These are phyloP conservation scores for Dicaeum eximium DNA, from an alignment of 2,113 vertebrate genomes.

Conservation along the genomic window DNA sequence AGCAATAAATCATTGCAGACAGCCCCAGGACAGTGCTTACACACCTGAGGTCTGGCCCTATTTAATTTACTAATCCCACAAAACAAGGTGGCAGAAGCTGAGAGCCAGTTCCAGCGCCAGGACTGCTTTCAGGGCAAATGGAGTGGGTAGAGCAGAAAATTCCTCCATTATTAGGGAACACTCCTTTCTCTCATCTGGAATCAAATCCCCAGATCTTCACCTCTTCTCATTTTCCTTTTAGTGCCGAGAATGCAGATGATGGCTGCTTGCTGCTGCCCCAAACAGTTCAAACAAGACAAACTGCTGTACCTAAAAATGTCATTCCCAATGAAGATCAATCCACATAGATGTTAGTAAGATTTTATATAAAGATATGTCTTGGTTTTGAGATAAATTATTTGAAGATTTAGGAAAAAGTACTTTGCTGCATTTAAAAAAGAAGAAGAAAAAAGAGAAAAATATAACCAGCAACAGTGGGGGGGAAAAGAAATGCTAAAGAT, in stretches of 20 bases:
- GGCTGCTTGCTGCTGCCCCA: not conserved
- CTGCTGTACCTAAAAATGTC: not conserved
- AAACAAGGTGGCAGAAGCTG: not conserved
- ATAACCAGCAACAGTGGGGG: rapidly evolving
- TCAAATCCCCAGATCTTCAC: not conserved
- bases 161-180: not conserved
- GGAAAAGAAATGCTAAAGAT: not conserved
- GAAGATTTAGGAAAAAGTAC: not conserved
- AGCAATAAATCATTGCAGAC: not conserved
- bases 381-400: not conserved
- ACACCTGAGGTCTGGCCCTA: not conserved
- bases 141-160: not conserved
- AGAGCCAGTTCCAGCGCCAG: not conserved
- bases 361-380: not conserved
- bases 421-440: not conserved
- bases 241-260: rapidly evolving
- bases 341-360: not conserved
- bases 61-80: not conserved
- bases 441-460: not conserved
- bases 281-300: not conserved
- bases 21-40: not conserved
- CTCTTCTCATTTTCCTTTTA: not conserved
- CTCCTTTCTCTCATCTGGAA: not conserved
- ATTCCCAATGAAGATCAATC: not conserved
- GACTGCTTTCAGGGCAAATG: not conserved